Evolutionary conservation across 2,888 invertebrate genomes (phyloP).

Genomic region (Shargacucullia verbasci): DNA sequence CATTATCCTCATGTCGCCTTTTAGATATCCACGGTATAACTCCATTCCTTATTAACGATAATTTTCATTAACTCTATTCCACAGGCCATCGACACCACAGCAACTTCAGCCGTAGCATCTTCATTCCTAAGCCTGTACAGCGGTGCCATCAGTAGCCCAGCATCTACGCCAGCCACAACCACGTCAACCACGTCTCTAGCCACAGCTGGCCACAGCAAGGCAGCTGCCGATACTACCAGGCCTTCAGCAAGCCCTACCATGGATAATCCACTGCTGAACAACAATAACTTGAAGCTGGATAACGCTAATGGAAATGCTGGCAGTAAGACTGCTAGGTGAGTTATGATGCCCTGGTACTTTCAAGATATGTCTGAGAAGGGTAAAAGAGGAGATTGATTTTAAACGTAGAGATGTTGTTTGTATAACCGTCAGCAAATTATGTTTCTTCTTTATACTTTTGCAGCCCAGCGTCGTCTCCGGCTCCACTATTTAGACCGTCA

Average conservation of each 20-base stretch:
- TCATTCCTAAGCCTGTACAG: slow-evolving; percentile 87
- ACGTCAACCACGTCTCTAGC: slow-evolving; percentile 68
- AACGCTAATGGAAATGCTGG: slow-evolving; percentile 85
- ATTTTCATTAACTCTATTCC: slow-evolving; percentile 3
- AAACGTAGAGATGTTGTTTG: no score
- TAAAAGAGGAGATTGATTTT: no score
- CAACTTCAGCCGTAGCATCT: slow-evolving; percentile 86
- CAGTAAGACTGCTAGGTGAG: slow-evolving; percentile 83
- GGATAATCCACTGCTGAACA: slow-evolving; percentile 80
- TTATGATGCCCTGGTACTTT: slow-evolving; percentile 28
- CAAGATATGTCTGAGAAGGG: no score
- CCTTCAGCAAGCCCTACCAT: slow-evolving; percentile 79
- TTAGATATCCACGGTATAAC: no score
- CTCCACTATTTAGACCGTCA: slow-evolving; percentile 92
- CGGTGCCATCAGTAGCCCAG: slow-evolving; percentile 84
- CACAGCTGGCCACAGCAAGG: slow-evolving; percentile 76
- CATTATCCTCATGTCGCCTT: no score
- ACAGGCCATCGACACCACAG: slow-evolving; percentile 90
- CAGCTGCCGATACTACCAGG: slow-evolving; percentile 76
- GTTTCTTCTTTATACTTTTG: slow-evolving; percentile 51
- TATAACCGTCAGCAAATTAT: no score
- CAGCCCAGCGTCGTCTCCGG: slow-evolving; percentile 90
- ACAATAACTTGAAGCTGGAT: slow-evolving; percentile 82
- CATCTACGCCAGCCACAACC: slow-evolving; percentile 71
- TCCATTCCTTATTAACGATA: background rate